Evolutionary conservation across 2,797 vertebrate species (phyloP), one percentile per base, ranked within the genome.

Genomic region (Pogoniulus pusillus): DNA sequence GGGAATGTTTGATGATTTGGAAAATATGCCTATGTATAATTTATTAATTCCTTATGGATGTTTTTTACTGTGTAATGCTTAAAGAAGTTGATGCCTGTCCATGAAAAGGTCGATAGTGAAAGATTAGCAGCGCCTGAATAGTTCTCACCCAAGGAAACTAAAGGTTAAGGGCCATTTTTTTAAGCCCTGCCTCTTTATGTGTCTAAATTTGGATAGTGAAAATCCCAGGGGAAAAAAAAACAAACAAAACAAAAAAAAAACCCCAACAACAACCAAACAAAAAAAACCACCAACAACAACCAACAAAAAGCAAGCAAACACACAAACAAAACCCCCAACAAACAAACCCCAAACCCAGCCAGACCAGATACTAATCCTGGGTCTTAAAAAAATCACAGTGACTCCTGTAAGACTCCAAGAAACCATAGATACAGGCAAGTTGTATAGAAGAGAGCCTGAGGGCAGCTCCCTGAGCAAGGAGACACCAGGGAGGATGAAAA

Each of bases 1-100:
- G 41, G 58, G 35, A 79, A 68, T 47, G 35, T 84, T 82, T 95
- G 87, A 95, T 92, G 90, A 92, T 84, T 95, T 91, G 81, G 71
- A 49, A 45, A 94, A 91, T 88, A 49, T 92, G 73, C 70, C 68
- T 87, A 82, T 93, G 84, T 89, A 90, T 95, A 93, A 91, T 92
- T 96, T 91, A 94, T 94, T 8, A 90, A 70, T 78, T 91, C 84
- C 91, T 94, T 83, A 89, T 78, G 87, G 79, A 70, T 94, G 76
- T 82, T 87, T 91, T 93, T 87, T 49, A 89, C 73, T 63, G 16
- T 78, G 57, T 82, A 90, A 86, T 85, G 84, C 47, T 91, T 93
- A 75, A 81, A 47, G 3, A 85, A 93, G 74, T 39, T 83, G 69
- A 83, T 69, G 49, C 59, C 85, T 87, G 43, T 24, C 57, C 55